phyloP scores from a whole-genome alignment of 2,113 vertebrate species.

The Gulo gulo region DNA sequence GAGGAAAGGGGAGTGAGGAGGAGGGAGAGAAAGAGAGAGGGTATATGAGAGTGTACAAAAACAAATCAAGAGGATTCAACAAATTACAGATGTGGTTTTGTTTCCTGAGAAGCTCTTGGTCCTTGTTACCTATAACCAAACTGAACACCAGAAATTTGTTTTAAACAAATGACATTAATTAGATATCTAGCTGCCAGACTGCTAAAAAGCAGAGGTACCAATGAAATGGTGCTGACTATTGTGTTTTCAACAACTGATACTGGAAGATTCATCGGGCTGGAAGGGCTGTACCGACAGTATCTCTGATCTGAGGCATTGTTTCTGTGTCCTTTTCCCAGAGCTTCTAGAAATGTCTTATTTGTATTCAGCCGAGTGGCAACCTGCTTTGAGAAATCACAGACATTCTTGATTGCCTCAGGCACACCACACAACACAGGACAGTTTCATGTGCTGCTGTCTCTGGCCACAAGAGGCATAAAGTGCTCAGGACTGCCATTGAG shows the following conservation, averaged over 20 bases:
- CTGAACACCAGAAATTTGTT: not conserved
- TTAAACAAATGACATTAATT: not conserved
- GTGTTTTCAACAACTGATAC: not conserved
- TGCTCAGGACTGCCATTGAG: not conserved
- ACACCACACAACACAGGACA: fast-evolving
- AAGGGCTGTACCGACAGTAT: not conserved
- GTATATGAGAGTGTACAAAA: not conserved
- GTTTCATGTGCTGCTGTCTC: not conserved
- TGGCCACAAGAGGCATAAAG: not conserved
- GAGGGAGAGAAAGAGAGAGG: not conserved
- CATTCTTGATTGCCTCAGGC: not conserved
- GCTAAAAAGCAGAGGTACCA: not conserved
- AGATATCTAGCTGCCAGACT: not conserved
- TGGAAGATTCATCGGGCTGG: not conserved
- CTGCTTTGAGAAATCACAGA: not conserved
- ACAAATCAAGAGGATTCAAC: not conserved
- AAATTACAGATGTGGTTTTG: not conserved
- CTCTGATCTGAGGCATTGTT: not conserved
- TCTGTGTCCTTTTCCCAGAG: not conserved
- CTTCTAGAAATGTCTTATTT: not conserved
- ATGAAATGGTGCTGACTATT: not conserved
- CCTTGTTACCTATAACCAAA: not conserved
- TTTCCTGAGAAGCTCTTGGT: not conserved
- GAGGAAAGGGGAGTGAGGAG: fast-evolving
- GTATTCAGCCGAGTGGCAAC: not conserved